Conservation (phyloP, 2,113 vertebrate species). For the Gobiocypris rarus region DNA sequence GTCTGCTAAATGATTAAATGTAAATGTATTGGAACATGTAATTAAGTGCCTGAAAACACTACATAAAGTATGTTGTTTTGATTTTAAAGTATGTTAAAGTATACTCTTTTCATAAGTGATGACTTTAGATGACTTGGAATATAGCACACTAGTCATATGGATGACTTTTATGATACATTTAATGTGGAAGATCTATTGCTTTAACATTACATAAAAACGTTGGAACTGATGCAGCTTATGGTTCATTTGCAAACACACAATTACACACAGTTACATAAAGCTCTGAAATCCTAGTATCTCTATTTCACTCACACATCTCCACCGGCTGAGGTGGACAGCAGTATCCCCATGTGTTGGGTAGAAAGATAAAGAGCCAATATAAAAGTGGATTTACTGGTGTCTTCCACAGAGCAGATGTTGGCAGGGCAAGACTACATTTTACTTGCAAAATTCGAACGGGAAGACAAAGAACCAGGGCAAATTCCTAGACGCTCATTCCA, state of each 20-base stretch:
- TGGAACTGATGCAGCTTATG: background rate
- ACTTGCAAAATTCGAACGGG: slow-evolving; percentile 61
- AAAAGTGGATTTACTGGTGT: slow-evolving; percentile 60
- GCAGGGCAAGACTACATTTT: slow-evolving; percentile 60
- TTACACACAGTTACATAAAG: background rate
- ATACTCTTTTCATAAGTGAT: background rate
- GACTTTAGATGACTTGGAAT: background rate
- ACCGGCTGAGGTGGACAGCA: slow-evolving; percentile 1
- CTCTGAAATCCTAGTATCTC: background rate
- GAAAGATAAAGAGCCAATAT: slow-evolving; percentile 59
- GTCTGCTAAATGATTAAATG: no score
- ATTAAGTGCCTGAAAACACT: no score
- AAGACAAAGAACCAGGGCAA: slow-evolving; percentile 50
- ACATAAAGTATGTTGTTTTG: no score
- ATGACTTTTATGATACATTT: slow-evolving; percentile 2
- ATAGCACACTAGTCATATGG: background rate
- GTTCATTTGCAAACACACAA: background rate
- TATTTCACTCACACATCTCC: background rate
- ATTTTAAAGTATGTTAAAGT: no score
- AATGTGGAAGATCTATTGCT: background rate
- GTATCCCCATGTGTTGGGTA: slow-evolving; percentile 44
- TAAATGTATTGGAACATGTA: no score
- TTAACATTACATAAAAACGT: background rate
- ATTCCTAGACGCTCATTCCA: slow-evolving; percentile 60
- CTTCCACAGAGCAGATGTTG: slow-evolving; percentile 65